Conservation (phyloP, 2,797 vertebrate genomes). For the Molossus molossus region DNA sequence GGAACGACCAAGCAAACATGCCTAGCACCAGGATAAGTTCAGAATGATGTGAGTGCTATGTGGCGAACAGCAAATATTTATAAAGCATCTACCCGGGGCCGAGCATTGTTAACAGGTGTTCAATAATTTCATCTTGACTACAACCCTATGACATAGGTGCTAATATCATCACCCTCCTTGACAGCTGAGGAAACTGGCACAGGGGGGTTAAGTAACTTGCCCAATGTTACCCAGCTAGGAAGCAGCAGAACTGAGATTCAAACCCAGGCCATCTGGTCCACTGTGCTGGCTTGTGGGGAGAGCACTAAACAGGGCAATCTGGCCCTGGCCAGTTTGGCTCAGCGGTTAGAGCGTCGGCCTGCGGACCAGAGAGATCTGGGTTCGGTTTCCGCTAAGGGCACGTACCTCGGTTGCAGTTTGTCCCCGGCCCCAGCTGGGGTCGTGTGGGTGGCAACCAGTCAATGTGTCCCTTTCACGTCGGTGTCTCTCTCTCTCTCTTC, state of each 20-base stretch:
- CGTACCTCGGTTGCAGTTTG: no score
- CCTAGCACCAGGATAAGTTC: neutral
- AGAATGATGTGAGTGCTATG: neutral
- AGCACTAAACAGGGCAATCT: constrained; percentile 36
- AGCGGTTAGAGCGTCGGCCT: no score
- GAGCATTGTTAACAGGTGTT: neutral
- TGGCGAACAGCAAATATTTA: neutral
- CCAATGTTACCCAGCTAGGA: neutral
- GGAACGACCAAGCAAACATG: neutral
- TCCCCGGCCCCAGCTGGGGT: no score
- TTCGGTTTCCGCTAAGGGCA: no score
- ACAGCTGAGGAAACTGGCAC: neutral
- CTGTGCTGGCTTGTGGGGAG: neutral
- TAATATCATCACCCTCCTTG: neutral
- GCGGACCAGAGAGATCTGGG: no score
- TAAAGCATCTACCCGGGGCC: neutral
- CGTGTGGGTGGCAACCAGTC: no score
- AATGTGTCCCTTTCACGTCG: no score
- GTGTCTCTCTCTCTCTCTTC: no score
- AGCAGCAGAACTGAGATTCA: neutral
- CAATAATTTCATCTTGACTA: neutral
- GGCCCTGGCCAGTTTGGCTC: no score
- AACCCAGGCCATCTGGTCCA: constrained; percentile 20
- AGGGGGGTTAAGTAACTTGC: constrained; percentile 5
- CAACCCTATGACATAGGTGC: neutral